Percentiles rank a stretch among this genome's conserved stretches.
Conservation (phyloP, 2,888 invertebrate species). For the Crossocerus cetratus region DNA sequence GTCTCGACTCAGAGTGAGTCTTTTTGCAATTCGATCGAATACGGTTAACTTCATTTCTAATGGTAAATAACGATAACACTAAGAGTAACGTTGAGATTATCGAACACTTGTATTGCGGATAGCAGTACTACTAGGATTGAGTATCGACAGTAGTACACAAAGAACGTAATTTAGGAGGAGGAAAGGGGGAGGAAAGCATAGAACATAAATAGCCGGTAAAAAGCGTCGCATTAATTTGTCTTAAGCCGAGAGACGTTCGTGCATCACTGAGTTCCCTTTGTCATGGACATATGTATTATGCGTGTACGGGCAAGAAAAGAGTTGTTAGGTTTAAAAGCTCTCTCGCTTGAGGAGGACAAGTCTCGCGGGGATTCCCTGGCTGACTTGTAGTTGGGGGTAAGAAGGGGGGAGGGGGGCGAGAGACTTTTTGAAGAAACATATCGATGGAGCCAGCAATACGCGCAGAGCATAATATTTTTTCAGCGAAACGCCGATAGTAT, state of each 20-base stretch:
- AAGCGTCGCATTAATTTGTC: background rate
- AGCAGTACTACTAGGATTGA: background rate
- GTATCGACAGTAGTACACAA: background rate
- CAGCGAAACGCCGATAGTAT: conserved; percentile 12
- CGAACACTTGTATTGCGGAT: conserved; percentile 4
- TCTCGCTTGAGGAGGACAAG: background rate
- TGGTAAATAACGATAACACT: conserved; percentile 14
- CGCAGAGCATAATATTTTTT: conserved; percentile 52
- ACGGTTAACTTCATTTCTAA: conserved; percentile 14
- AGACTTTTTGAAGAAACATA: conserved; percentile 47
- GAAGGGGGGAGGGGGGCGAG: too few relatives aligned
- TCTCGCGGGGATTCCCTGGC: too few relatives aligned
- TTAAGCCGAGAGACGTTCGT: background rate
- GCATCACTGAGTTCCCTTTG: background rate
- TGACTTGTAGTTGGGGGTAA: too few relatives aligned
- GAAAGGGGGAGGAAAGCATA: background rate
- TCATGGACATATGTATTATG: background rate
- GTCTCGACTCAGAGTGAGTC: background rate
- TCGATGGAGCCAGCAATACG: conserved; percentile 41
- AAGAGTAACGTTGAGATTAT: conserved; percentile 5
- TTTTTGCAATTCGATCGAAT: conserved; percentile 1
- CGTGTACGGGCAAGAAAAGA: conserved; percentile 1
- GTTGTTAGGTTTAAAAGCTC: background rate
- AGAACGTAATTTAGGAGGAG: background rate
- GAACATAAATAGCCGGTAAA: background rate